These are phyloP conservation scores for Eulemur macaco DNA, from an alignment of 2,113 vertebrate genomes.

Conservation along the genomic window DNA sequence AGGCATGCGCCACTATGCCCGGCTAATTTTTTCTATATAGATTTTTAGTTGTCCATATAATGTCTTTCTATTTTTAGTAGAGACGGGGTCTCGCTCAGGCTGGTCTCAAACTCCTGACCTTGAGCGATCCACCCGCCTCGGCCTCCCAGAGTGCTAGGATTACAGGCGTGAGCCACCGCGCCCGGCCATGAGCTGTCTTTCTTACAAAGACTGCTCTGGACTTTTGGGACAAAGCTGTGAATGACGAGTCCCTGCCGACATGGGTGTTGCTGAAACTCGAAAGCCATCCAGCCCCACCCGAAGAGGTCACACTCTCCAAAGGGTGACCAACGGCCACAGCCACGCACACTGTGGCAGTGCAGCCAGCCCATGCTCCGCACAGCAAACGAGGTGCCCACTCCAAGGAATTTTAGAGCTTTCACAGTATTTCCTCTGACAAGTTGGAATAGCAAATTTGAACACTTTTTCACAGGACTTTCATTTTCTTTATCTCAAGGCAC, in stretches of 20 bases:
- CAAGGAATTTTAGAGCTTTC: neutral
- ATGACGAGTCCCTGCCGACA: neutral
- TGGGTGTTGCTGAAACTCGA: accelerated
- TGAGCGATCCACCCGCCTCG: too few species aligned
- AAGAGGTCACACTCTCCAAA: neutral
- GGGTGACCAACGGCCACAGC: neutral
- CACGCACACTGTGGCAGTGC: neutral
- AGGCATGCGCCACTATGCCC: too few species aligned
- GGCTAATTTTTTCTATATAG: too few species aligned
- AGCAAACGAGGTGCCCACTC: accelerated
- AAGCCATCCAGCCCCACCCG: accelerated
- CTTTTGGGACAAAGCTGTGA: neutral
- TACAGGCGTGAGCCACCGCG: too few species aligned
- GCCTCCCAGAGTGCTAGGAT: too few species aligned
- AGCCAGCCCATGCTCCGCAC: neutral
- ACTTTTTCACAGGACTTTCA: neutral
- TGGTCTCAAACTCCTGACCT: too few species aligned
- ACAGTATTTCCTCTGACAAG: neutral
- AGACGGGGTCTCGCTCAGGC: too few species aligned
- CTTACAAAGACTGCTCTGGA: neutral
- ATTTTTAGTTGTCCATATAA: too few species aligned
- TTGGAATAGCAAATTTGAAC: neutral
- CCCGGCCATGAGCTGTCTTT: neutral
- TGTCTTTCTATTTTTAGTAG: too few species aligned
- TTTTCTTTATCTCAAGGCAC: neutral